These are phyloP conservation scores for Ennomos fuscantarius DNA, from an alignment of 2,888 invertebrate species.

Conservation along the genomic window DNA sequence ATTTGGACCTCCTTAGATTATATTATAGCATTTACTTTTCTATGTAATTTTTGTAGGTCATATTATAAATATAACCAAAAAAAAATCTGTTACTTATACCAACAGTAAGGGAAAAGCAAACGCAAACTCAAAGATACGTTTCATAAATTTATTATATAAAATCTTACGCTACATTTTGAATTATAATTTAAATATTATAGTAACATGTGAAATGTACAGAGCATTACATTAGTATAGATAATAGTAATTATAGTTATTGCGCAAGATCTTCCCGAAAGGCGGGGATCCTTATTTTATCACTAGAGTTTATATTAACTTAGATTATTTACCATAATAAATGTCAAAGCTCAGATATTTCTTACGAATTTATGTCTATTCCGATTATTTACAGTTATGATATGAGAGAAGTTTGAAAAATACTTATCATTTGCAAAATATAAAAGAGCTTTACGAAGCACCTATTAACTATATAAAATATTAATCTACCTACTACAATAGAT, in stretches of 20 bases:
- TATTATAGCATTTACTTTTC: no score
- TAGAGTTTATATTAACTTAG: conserved; percentile 65
- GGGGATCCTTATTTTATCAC: conserved; percentile 70
- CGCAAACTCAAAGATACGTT: conserved; percentile 73
- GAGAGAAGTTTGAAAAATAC: conserved; percentile 71
- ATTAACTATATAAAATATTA: conserved; percentile 38
- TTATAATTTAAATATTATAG: conserved; percentile 79
- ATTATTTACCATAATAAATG: conserved; percentile 77
- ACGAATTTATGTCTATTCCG: conserved; percentile 73
- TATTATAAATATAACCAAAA: no score
- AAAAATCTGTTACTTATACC: background rate
- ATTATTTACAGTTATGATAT: conserved; percentile 80
- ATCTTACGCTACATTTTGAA: conserved; percentile 82
- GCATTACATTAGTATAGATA: conserved; percentile 77
- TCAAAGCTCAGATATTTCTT: conserved; percentile 84
- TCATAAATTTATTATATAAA: conserved; percentile 85
- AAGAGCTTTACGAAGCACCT: conserved; percentile 71
- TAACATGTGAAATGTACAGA: conserved; percentile 84
- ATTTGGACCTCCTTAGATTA: no score
- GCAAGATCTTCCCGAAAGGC: conserved; percentile 68
- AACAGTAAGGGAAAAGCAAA: conserved; percentile 53
- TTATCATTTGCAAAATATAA: conserved; percentile 60
- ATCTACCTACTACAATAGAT: conserved; percentile 40
- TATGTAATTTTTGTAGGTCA: no score
- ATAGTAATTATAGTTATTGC: conserved; percentile 84